Evolutionary conservation across 2,888 invertebrate species (phyloP), one percentile per base, ranked within the genome.

Genomic region (Eristalis tenax): DNA sequence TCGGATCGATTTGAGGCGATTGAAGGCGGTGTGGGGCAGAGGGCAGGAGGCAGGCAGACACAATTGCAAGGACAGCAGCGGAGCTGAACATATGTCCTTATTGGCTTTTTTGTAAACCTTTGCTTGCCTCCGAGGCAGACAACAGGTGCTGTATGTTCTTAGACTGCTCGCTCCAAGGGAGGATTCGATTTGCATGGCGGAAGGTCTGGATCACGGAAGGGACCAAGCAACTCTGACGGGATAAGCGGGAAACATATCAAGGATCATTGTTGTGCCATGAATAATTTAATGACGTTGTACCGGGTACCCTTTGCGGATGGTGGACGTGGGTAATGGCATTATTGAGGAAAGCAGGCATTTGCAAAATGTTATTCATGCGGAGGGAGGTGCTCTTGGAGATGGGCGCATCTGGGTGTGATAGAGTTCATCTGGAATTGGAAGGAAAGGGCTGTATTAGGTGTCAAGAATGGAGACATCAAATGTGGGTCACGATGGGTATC

Each of bases 1-100:
- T 56, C 50, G 64, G 50, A 75, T 75, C 65, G 65, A 75, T 75
- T 75, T 65, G 50, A 57, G 57, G 57, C 18, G 26, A 11, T 50
- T 10, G 22, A 56, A 22, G 22, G 32, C n/a, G 13, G 32, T 38
- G 8, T 8, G 32, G 32, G 10, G 32, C 1, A 10, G 5, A 6
- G 32, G 10, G 8, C 8, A 10, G 8, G 8, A 8, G 6, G n/a
- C 6, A n/a, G 50, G 50, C 8, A 8, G 50, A n/a, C 50, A 50
- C 50, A 18, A 35, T 22, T 69, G 35, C 69, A 69, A 69, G 22
- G 18, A n/a, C 18, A 18, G 26, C 6, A 56, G 2, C 18, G 50
- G 8, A 8, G 18, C 8, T 4, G 50, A 50, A 18, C 50, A 50
- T 50, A 18, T 56, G 18, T 64, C 64, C 13, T 65, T 64, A 56